These are phyloP conservation scores for Distichodus sexfasciatus DNA, from an alignment of 2,797 vertebrate genomes.

Conservation along the genomic window DNA sequence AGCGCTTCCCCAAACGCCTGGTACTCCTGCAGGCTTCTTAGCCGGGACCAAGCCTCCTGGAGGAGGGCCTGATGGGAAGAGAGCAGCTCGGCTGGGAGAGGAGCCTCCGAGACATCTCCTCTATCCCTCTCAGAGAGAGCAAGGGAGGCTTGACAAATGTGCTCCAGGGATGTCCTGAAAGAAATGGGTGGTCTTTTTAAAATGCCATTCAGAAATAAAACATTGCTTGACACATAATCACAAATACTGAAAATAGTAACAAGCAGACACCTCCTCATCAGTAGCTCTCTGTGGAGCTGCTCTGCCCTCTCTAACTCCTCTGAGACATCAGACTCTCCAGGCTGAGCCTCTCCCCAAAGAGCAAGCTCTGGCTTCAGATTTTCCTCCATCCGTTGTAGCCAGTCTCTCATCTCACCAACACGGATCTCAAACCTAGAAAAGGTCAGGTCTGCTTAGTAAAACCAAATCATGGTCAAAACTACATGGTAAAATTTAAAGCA, in stretches of 20 bases:
- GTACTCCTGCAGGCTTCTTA: slow-evolving; percentile 85
- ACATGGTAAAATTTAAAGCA: too few species aligned
- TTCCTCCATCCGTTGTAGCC: slow-evolving; percentile 86
- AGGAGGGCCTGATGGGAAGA: slow-evolving; percentile 83
- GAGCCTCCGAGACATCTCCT: slow-evolving; percentile 80
- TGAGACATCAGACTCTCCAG: slow-evolving; percentile 78
- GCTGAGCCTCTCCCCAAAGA: slow-evolving; percentile 75
- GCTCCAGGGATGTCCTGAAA: slow-evolving; percentile 85
- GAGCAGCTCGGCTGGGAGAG: slow-evolving; percentile 80
- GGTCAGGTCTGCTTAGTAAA: background rate
- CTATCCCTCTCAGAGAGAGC: slow-evolving; percentile 77
- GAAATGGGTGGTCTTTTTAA: background rate
- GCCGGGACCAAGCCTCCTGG: slow-evolving; percentile 79
- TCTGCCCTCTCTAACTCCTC: slow-evolving; percentile 86
- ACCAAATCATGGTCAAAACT: background rate
- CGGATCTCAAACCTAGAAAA: slow-evolving; percentile 81
- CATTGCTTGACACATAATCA: slow-evolving; percentile 19
- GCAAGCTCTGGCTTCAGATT: slow-evolving; percentile 77
- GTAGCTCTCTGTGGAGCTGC: slow-evolving; percentile 84
- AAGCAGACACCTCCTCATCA: slow-evolving; percentile 79
- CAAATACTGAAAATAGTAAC: background rate
- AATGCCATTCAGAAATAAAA: too few species aligned
- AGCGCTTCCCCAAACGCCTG: slow-evolving; percentile 87
- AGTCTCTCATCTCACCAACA: slow-evolving; percentile 77
- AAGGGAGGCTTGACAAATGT: slow-evolving; percentile 83